Evolutionary conservation across 2,113 vertebrate genomes (phyloP).

Genomic region (Falcunculus frontatus): DNA sequence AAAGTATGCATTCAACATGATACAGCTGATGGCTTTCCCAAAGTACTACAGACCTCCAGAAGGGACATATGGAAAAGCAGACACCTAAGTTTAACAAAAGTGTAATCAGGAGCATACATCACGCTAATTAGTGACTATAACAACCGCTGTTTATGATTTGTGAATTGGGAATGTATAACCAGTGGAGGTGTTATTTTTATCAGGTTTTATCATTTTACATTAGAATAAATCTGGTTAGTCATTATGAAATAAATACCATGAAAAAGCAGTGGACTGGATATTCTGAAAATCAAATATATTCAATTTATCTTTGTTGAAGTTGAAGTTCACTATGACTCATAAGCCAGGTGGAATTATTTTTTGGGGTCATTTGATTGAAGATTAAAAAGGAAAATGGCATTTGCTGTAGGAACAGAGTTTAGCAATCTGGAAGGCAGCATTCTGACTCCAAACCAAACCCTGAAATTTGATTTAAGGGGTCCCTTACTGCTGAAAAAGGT

Average conservation of each 20-base stretch:
- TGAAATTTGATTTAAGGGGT: background rate
- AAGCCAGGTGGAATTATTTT: background rate
- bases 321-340: background rate
- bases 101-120: conserved; percentile 59
- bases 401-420: background rate
- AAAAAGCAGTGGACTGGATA: background rate
- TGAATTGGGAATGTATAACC: conserved; percentile 17
- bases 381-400: background rate
- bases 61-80: conserved; percentile 95
- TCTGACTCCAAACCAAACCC: background rate
- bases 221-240: background rate
- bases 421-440: background rate
- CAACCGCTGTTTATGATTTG: background rate
- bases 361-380: background rate
- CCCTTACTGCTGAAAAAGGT: background rate
- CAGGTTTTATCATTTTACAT: background rate
- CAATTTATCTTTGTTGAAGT: background rate
- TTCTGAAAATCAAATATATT: background rate
- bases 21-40: conserved; percentile 98
- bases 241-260: background rate
- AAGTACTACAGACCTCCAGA: conserved; percentile 97
- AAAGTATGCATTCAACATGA: conserved; percentile 98
- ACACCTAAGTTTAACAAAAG: conserved; percentile 79
- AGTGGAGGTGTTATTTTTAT: background rate
- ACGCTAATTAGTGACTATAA: conserved; percentile 31